Evolutionary conservation across 64 coral and sea anemone genomes (phyloP).

Genomic region (Catalaphyllia jardinei): DNA sequence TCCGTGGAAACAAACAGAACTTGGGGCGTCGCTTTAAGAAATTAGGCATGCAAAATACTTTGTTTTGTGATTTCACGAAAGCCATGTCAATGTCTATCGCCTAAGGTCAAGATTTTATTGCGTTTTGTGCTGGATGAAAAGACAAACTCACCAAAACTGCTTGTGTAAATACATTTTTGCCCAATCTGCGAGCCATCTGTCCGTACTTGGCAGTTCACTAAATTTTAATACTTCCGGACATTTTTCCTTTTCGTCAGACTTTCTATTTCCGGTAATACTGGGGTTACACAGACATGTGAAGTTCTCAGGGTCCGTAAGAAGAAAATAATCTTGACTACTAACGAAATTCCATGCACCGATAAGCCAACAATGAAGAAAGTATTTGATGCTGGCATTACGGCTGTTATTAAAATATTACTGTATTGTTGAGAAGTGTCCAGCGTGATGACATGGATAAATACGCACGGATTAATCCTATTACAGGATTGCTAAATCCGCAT

Average conservation of each 20-base stretch:
- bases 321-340: neutral
- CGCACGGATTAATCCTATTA: constrained; percentile 22
- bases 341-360: no score
- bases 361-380: no score
- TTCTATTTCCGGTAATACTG: constrained; percentile 33
- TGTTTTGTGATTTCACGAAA: neutral
- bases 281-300: neutral
- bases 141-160: neutral
- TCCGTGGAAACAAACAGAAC: neutral
- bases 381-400: neutral
- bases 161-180: constrained; percentile 34
- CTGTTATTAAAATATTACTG: neutral
- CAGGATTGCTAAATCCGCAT: constrained; percentile 2
- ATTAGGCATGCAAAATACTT: neutral
- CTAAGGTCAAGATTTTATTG: constrained; percentile 52
- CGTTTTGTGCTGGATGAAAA: constrained; percentile 21
- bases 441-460: constrained; percentile 13
- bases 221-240: constrained; percentile 54
- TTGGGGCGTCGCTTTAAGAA: neutral
- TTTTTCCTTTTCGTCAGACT: constrained; percentile 44
- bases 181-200: constrained; percentile 55
- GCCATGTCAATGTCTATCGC: neutral
- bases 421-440: neutral
- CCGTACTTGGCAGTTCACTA: constrained; percentile 28
- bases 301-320: neutral